Base-by-base conservation (phyloP, 2,797 vertebrate species). In the Melanotaenia boesemani region DNA sequence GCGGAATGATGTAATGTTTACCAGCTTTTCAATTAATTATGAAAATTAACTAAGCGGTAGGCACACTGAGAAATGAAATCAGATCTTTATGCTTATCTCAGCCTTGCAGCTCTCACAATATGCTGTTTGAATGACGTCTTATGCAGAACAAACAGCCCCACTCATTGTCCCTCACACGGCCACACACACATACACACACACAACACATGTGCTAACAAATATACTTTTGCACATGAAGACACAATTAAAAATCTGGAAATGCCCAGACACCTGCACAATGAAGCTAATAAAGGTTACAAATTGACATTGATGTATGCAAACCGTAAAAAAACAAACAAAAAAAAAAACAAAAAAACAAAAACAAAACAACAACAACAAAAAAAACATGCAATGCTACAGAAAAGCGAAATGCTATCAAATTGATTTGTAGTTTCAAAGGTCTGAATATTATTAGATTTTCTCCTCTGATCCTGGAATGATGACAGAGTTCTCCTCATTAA, bases 1-100 rank as follows among this genome's bases (percentile, higher is more conserved):
- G 88, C 82, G 4, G 65, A 65, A 2, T 89, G 88, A 92, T 91
- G 88, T 88, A 90, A 92, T 93, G 91, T 93, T 94, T 93, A 93
- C 93, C 75, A 67, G 76, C 89, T 86, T 90, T 93, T 91, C 92
- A 91, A 94, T 94, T 93, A 92, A 94, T 94, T 93, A 92, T 93
- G 93, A 92, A 93, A 93, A 94, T 94, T 83, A 91, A 89, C 83
- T 72, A 5, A 87, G 90, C 86, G 48, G 76, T 71, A 74, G 88
- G 90, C 89, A 90, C 64, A 66, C 85, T 77, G 90, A 73, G 89
- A 85, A 88, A 89, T 84, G 86, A 91, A 94, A 94, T 93, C 89
- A 86, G 91, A 93, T 94, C 91, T 90, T 84, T 79, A 85, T 65
- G 88, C 91, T 93, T 93, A 93, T 94, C 91, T 62, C 91, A 60